Evolutionary conservation across 2,113 vertebrate genomes (phyloP).

Genomic region (Procapra przewalskii): DNA sequence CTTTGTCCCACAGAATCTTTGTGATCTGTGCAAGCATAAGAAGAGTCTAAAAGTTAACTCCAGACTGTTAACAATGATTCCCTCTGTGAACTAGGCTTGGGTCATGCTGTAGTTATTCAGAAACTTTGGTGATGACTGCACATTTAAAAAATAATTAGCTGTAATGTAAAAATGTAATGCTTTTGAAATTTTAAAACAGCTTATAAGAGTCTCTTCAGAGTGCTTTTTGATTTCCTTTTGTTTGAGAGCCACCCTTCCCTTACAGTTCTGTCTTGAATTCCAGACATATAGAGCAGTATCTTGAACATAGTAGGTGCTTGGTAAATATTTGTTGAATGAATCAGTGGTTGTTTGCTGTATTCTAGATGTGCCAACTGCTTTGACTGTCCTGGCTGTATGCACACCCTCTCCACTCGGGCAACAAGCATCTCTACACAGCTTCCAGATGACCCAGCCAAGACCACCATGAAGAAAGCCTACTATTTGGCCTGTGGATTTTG

Average conservation of each 20-base stretch:
- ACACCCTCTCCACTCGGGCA: slow-evolving; percentile 96
- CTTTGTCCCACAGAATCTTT: neutral
- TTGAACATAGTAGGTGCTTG: neutral
- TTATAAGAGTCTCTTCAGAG: neutral
- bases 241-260: neutral
- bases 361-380: slow-evolving; percentile 97
- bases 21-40: neutral
- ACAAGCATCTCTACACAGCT: slow-evolving; percentile 95
- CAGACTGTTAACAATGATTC: neutral
- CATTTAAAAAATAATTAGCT: neutral
- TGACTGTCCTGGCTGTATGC: slow-evolving; percentile 98
- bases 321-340: neutral
- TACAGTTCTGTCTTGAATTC: slow-evolving; percentile 7
- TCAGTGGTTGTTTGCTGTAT: neutral
- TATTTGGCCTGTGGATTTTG: slow-evolving; percentile 98
- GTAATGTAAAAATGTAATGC: neutral
- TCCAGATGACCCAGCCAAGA: slow-evolving; percentile 96
- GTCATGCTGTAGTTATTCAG: neutral
- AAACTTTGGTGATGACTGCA: neutral
- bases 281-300: neutral
- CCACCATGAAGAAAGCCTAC: slow-evolving; percentile 97
- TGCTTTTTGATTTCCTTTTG: neutral
- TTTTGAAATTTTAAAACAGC: slow-evolving; percentile 3
- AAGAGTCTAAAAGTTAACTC: neutral
- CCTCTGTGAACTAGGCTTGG: neutral